Evolutionary conservation across 2,113 vertebrate genomes (phyloP), one percentile per base, ranked within the genome.

Genomic region (Ictalurus punctatus): DNA sequence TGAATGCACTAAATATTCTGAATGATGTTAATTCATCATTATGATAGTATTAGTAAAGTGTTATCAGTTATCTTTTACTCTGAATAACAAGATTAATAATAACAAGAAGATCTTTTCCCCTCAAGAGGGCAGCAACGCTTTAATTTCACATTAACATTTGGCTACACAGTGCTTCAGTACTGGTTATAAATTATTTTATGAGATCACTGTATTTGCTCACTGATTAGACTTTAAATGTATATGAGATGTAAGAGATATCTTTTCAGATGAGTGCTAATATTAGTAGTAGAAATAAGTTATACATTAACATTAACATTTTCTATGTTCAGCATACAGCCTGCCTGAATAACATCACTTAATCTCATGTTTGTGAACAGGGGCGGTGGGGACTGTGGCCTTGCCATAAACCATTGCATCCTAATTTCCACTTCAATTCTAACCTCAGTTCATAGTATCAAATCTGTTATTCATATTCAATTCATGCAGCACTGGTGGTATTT

Each of bases 51-150:
- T 7, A 44, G 52, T 27, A 56, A 56, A n/a, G 52, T 1, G 13
- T 37, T 19, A 19, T 19, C 27, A 80, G 27, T 63, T 37, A 37
- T 56, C 52, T 86, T 61, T 52, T 17, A 86, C 12, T 16, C 17
- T 0, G 4, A 19, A 58, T 7, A 73, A 9, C 25, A 30, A 16
- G 3, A 52, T 48, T 27, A 19, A n/a, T 48, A 27, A 69, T 12
- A 56, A 56, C 14, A 44, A 89, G 19, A 5, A 37, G n/a, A 80
- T 56, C 48, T 27, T 85, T 58, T 89, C 0, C 4, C 90, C 88
- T 85, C 13, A 85, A 91, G 90, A 79, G 82, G 90, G 90, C 90
- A 91, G 85, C 82, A 91, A 65, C 21, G 71, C 63, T 37, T 86
- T 19, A 82, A 8, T 87, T 79, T 65, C 12, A 13, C 37, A 65